phyloP scores from a whole-genome alignment of 2,797 vertebrate genomes.

The Hypotaenidia okinawae region DNA sequence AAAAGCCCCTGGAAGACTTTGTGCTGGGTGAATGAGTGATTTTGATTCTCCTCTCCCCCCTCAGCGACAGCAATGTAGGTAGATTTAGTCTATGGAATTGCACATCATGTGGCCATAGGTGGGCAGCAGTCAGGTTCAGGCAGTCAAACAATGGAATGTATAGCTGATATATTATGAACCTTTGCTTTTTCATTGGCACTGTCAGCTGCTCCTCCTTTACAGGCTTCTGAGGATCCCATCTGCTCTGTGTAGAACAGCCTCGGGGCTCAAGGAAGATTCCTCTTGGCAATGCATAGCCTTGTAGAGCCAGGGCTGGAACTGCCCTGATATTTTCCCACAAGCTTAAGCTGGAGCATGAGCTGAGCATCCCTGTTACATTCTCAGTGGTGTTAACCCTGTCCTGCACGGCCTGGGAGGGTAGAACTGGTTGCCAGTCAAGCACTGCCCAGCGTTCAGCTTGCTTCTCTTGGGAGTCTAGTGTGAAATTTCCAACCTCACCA shows the following conservation, averaged over 20 bases:
- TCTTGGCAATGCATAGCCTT: accelerated
- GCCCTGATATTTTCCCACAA: neutral
- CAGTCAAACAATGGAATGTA: neutral
- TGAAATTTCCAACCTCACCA: neutral
- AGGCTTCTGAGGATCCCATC: neutral
- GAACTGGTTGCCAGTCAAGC: too few relatives aligned
- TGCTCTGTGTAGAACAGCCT: accelerated
- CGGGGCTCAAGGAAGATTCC: neutral
- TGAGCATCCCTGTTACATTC: accelerated
- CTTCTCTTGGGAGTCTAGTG: neutral
- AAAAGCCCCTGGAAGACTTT: accelerated
- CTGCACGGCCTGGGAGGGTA: accelerated
- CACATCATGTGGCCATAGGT: accelerated
- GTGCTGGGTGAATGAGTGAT: neutral
- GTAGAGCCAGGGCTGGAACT: neutral
- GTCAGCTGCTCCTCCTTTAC: neutral
- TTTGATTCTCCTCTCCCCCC: neutral
- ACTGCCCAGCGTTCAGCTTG: neutral
- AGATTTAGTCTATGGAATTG: neutral
- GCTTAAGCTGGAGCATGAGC: neutral
- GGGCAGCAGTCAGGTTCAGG: neutral
- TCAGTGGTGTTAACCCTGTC: neutral
- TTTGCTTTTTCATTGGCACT: neutral
- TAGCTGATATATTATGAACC: neutral
- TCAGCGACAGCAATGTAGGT: neutral